Percentiles rank a stretch among this genome's conserved stretches.
Conservation (phyloP, 2,113 vertebrate genomes). For the Tenrec ecaudatus region DNA sequence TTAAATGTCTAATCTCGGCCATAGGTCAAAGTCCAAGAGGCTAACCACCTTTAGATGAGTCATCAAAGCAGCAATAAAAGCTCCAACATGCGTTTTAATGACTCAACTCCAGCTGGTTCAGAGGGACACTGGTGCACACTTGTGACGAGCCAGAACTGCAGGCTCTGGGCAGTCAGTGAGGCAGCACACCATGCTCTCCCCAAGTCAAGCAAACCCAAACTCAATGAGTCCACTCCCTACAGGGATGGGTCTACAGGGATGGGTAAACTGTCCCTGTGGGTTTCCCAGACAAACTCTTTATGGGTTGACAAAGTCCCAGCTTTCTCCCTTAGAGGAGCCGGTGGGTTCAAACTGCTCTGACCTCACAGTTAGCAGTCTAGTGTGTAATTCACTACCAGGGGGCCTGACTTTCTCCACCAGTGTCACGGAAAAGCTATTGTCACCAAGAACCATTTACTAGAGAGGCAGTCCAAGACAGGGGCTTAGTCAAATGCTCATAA, state of each 20-base stretch:
- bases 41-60: conserved; percentile 23
- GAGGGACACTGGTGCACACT: neutral
- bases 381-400: no score
- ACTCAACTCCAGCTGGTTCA: neutral
- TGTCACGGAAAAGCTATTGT: neutral
- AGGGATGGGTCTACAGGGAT: no score
- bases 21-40: conserved; percentile 55
- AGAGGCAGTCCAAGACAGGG: neutral
- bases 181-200: neutral
- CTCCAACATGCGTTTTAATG: conserved; percentile 14
- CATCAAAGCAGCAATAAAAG: conserved; percentile 44
- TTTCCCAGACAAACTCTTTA: no score
- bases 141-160: neutral
- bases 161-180: neutral
- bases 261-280: no score
- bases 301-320: no score
- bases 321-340: no score
- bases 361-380: no score
- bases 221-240: no score
- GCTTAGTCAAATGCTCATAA: no score
- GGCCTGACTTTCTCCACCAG: neutral
- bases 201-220: no score
- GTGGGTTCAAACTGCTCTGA: no score
- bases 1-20: conserved; percentile 58
- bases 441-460: neutral